Evolutionary conservation across 2,888 invertebrate species (phyloP).

Genomic region (Podabrus alpinus): DNA sequence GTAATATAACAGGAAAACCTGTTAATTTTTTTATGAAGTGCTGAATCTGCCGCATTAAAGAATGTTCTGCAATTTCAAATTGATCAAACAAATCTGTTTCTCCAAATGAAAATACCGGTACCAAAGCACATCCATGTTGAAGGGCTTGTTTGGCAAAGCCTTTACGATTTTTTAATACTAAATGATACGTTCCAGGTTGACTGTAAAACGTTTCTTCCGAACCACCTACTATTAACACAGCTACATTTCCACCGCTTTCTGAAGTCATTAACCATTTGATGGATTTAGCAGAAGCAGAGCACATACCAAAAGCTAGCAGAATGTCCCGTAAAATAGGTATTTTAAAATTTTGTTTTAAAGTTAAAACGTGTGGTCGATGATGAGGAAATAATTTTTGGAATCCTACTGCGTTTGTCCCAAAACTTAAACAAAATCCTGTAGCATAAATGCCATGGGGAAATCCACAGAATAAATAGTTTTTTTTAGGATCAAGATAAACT

Average conservation of each 20-base stretch:
- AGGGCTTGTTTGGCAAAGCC: slow-evolving; percentile 55
- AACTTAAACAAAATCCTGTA: slow-evolving; percentile 77
- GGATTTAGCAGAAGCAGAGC: slow-evolving; percentile 68
- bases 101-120: slow-evolving; percentile 89
- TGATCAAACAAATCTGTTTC: slow-evolving; percentile 87
- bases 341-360: slow-evolving; percentile 70
- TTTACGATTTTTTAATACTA: slow-evolving; percentile 75
- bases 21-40: slow-evolving; percentile 67
- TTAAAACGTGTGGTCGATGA: slow-evolving; percentile 57
- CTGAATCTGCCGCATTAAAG: slow-evolving; percentile 69
- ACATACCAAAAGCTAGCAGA: slow-evolving; percentile 59
- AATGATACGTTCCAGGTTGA: slow-evolving; percentile 73
- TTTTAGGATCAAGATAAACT: slow-evolving; percentile 74
- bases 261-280: slow-evolving; percentile 65
- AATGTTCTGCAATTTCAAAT: slow-evolving; percentile 71
- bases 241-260: slow-evolving; percentile 62
- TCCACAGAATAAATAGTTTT: slow-evolving; percentile 83
- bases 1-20: slow-evolving; percentile 76
- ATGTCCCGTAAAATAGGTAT: slow-evolving; percentile 76
- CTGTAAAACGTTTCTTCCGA: slow-evolving; percentile 86
- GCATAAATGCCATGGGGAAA: slow-evolving; percentile 89
- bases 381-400: slow-evolving; percentile 58
- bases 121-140: slow-evolving; percentile 70
- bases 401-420: slow-evolving; percentile 69
- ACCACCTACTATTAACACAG: slow-evolving; percentile 83